A percentile compares a stretch with the other conserved stretches of the same genome.
Conservation (phyloP, 2,113 vertebrate species). For the Pithys albifrons region DNA sequence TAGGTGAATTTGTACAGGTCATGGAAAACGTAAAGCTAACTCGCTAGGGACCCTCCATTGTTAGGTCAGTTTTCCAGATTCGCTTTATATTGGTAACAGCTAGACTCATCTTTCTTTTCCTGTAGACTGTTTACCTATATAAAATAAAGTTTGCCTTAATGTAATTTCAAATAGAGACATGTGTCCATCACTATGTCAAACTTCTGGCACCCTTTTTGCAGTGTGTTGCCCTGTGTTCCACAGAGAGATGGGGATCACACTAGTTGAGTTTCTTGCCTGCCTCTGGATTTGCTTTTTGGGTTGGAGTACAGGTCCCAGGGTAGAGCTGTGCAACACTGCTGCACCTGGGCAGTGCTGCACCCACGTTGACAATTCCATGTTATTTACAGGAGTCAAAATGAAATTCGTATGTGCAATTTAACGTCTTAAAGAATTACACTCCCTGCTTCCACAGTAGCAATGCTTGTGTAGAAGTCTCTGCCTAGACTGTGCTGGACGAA, state of each 20-base stretch:
- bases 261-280: not conserved
- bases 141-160: not conserved
- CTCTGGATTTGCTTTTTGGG: not conserved
- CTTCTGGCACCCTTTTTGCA: not conserved
- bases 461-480: not conserved
- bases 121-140: not conserved
- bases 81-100: not conserved
- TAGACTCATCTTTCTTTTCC: not conserved
- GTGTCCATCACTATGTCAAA: not conserved
- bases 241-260: not conserved
- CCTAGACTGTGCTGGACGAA: not conserved
- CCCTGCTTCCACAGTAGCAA: not conserved
- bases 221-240: not conserved
- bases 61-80: not conserved
- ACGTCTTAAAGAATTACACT: not conserved
- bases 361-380: not conserved
- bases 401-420: not conserved
- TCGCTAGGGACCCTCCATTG: not conserved
- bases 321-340: not conserved
- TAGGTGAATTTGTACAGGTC: not conserved
- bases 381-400: not conserved
- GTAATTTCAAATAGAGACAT: not conserved
- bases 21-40: not conserved
- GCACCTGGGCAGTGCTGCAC: not conserved
- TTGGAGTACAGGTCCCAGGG: not conserved